Evolutionary conservation across 2,797 vertebrate genomes (phyloP), one percentile per base, ranked within the genome.

Genomic region (Hapalemur alaotrensis): DNA sequence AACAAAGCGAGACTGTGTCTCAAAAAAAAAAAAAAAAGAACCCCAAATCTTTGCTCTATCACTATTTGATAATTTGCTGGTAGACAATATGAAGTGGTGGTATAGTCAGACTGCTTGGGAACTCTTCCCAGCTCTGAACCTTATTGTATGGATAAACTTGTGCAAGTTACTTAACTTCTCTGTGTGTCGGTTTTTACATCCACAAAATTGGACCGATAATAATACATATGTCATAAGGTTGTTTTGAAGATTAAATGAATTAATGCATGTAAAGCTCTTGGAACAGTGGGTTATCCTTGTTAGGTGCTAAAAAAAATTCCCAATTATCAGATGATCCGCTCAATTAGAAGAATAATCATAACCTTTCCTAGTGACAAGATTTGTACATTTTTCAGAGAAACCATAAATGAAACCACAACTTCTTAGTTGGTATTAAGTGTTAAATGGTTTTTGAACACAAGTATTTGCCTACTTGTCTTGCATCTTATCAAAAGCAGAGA

Each of bases 401-500:
- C 25, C 12, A 22, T 89, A 72, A 67, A 67, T 69, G 57, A 96
- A 91, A 95, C 23, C 22, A 22, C 87, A 76, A 48, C 87, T 73
- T 73, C 67, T 92, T 38, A 82, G 5, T 46, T 85, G 48, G 17
- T 52, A 52, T n/a, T 82, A 95, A 75, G 7, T 48, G 18, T 38
- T 79, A 72, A 89, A 63, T 17, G 15, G 61, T 88, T 72, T 78
- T 72, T 91, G 67, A 82, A 70, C 72, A 75, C 20, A 76, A 13
- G 4, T 65, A 73, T 85, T 93, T 96, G 38, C 50, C 43, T 79
- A 35, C 38, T 43, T 72, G 50, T 57, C 20, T 84, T 94, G 48
- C 14, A 48, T 72, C 79, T 93, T 90, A 85, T 61, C 89, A 32
- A 95, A 96, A 95, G 70, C 88, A 96, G 84, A 95, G 92, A 89